Percentiles rank a stretch among this genome's conserved stretches.
These are phyloP conservation scores for Tortricodes alternella DNA, from an alignment of 2,888 invertebrate genomes.

Conservation along the genomic window DNA sequence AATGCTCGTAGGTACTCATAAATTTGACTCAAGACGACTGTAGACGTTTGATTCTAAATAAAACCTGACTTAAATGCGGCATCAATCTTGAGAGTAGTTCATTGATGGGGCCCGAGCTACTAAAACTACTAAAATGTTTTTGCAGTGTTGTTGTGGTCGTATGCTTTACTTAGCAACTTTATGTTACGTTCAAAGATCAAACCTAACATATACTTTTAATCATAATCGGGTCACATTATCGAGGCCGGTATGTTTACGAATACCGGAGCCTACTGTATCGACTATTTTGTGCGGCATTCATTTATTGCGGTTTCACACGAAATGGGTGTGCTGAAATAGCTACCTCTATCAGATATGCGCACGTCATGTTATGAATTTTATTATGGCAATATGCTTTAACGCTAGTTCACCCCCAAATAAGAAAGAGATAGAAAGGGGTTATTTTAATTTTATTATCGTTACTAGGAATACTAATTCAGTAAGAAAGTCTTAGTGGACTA, in stretches of 20 bases:
- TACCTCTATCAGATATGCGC: constrained; percentile 41
- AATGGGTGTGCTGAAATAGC: constrained; percentile 46
- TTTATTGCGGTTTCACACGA: constrained; percentile 52
- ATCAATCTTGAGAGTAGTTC: too few species aligned
- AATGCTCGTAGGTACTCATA: too few species aligned
- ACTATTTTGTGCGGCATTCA: constrained; percentile 41
- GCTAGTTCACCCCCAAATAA: background rate
- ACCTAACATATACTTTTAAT: constrained; percentile 1
- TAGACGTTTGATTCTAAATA: too few species aligned
- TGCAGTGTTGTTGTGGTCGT: too few species aligned
- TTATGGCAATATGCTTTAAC: constrained; percentile 18
- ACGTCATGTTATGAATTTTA: constrained; percentile 39
- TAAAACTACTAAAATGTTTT: too few species aligned
- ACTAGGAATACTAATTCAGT: too few species aligned
- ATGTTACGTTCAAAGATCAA: background rate
- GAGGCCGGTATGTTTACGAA: constrained; percentile 21
- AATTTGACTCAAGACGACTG: too few species aligned
- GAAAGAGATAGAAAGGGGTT: too few species aligned
- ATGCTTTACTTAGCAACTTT: background rate
- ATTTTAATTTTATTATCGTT: too few species aligned
- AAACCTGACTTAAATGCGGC: too few species aligned
- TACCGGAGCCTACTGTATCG: constrained; percentile 28
- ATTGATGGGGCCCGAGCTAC: too few species aligned
- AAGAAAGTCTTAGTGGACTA: too few species aligned
- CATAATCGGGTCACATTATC: constrained; percentile 8